Conservation (phyloP, 2,113 vertebrate genomes). For the Ictalurus punctatus region DNA sequence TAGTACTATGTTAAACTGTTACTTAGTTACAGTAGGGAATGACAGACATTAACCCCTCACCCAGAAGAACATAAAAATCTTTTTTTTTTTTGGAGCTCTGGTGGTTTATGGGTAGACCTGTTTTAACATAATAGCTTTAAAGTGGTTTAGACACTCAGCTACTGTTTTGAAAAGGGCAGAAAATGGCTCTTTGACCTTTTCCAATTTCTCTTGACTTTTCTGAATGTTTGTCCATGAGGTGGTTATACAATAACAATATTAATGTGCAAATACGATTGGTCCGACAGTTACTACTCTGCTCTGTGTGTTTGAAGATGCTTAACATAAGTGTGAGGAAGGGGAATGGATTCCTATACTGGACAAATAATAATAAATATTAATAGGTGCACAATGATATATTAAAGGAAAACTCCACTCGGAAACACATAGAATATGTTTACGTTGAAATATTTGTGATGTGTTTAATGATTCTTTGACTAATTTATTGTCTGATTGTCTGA, state of each 20-base stretch:
- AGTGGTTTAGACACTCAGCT: neutral
- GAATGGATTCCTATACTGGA: neutral
- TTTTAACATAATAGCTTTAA: neutral
- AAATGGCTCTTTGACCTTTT: neutral
- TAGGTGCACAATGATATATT: neutral
- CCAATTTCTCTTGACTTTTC: neutral
- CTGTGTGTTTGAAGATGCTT: neutral
- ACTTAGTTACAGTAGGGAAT: neutral
- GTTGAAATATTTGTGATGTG: neutral
- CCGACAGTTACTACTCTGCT: neutral
- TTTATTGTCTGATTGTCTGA: too few species aligned
- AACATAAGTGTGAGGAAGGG: neutral
- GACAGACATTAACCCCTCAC: constrained; percentile 22
- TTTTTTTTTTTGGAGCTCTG: neutral
- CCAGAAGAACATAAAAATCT: neutral
- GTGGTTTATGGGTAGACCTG: neutral
- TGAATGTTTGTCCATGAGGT: neutral
- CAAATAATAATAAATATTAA: neutral
- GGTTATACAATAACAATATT: neutral
- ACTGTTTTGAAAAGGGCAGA: neutral
- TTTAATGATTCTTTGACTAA: neutral
- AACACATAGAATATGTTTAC: neutral
- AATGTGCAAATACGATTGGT: neutral
- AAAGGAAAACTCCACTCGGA: neutral
- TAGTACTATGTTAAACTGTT: constrained; percentile 27